phyloP scores from a whole-genome alignment of 35 echinoderm and acorn worm genomes.

The Acanthaster planci region DNA sequence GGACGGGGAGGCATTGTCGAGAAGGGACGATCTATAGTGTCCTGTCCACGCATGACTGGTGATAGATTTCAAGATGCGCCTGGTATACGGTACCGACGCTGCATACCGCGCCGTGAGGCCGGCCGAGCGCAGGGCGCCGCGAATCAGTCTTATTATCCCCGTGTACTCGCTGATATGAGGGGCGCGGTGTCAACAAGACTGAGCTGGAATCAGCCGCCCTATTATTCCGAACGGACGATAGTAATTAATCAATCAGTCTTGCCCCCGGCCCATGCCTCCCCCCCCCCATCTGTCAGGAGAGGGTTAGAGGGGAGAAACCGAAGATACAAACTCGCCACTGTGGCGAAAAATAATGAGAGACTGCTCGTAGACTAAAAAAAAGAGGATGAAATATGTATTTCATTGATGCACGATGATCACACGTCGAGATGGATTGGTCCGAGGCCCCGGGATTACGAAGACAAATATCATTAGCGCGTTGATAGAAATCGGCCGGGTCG shows the following conservation, averaged over 20 bases:
- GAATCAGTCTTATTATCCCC: neutral
- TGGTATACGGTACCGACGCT: neutral
- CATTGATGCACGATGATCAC: neutral
- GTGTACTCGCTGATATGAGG: too few species aligned
- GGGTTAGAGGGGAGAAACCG: too few species aligned
- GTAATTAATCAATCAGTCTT: slow-evolving; percentile 23
- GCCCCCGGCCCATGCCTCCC: neutral
- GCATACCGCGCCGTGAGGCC: neutral
- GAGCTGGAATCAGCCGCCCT: neutral
- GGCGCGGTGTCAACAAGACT: neutral
- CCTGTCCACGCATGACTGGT: slow-evolving; percentile 13
- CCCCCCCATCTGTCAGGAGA: slow-evolving; percentile 3
- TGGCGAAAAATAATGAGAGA: neutral
- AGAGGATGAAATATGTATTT: slow-evolving; percentile 27
- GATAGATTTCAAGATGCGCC: slow-evolving; percentile 4
- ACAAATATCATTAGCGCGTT: slow-evolving; percentile 27
- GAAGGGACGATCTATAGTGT: neutral
- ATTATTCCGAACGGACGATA: neutral
- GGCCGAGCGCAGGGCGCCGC: neutral
- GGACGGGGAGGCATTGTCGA: neutral
- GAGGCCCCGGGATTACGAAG: neutral
- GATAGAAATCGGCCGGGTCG: slow-evolving; percentile 1
- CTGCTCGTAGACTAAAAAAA: neutral
- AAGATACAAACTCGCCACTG: neutral
- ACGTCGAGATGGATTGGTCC: neutral